Evolutionary conservation across 2,113 vertebrate species (phyloP).

Genomic region (Bostrychus sinensis): DNA sequence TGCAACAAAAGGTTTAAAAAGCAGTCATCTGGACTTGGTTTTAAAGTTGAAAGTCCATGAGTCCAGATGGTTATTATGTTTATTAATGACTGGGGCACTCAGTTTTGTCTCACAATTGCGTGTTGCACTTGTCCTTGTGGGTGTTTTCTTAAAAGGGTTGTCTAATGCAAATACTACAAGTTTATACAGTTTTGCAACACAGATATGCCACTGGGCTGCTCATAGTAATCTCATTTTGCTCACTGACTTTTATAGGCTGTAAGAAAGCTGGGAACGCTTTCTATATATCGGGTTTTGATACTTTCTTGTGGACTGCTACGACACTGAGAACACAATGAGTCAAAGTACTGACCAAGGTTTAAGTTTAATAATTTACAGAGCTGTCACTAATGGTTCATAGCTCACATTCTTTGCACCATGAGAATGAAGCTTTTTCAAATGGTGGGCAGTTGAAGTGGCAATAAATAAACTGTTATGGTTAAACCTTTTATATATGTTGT

Average conservation of each 20-base stretch:
- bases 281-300: not conserved
- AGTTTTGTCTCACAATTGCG: not conserved
- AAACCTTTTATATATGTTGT: constrained; percentile 13
- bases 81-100: too few relatives aligned
- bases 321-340: constrained; percentile 29
- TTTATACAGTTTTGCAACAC: not conserved
- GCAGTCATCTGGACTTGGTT: too few relatives aligned
- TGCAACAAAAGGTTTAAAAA: too few relatives aligned
- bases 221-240: not conserved
- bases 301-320: not conserved
- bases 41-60: too few relatives aligned
- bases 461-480: constrained; percentile 7
- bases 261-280: not conserved
- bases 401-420: constrained; percentile 28
- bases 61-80: too few relatives aligned
- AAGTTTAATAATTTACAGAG: constrained; percentile 54
- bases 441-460: not conserved
- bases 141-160: not conserved
- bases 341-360: constrained; percentile 41
- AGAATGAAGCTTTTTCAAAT: constrained; percentile 31
- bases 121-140: not conserved
- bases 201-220: not conserved
- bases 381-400: constrained; percentile 46
- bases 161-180: not conserved
- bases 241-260: not conserved